Conservation (phyloP, 2,888 invertebrate species). For the Oasisia sp. region DNA sequence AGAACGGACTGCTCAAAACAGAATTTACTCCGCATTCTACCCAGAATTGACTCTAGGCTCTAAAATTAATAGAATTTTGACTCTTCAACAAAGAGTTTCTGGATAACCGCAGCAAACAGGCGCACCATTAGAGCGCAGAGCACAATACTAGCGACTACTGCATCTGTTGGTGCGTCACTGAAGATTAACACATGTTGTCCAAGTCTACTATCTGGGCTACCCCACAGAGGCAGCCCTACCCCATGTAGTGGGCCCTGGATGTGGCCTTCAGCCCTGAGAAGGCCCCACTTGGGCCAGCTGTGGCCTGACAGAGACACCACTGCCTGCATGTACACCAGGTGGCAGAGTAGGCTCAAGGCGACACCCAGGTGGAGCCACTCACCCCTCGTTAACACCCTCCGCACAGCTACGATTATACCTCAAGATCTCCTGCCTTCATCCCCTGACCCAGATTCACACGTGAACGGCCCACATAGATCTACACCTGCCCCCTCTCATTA, state of each 20-base stretch:
- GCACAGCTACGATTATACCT: background rate
- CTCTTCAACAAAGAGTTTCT: too few species aligned
- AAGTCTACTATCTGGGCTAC: background rate
- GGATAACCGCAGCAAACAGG: too few species aligned
- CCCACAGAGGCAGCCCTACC: background rate
- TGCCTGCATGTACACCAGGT: background rate
- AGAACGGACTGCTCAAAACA: too few species aligned
- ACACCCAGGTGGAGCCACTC: background rate
- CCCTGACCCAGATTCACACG: too few species aligned
- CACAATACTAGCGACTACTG: background rate
- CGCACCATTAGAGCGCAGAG: too few species aligned
- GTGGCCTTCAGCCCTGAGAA: background rate
- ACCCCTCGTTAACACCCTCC: background rate
- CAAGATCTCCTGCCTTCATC: too few species aligned
- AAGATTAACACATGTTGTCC: background rate
- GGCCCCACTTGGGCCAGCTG: background rate
- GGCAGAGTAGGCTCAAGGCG: background rate
- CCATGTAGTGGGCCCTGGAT: background rate
- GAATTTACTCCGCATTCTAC: too few species aligned
- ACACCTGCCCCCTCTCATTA: too few species aligned
- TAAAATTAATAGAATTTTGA: too few species aligned
- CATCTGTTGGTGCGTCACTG: background rate
- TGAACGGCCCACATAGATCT: too few species aligned
- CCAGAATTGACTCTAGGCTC: too few species aligned
- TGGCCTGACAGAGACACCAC: background rate